These are phyloP conservation scores for Mustelus asterias DNA, from an alignment of 2,113 vertebrate species.

Conservation along the genomic window DNA sequence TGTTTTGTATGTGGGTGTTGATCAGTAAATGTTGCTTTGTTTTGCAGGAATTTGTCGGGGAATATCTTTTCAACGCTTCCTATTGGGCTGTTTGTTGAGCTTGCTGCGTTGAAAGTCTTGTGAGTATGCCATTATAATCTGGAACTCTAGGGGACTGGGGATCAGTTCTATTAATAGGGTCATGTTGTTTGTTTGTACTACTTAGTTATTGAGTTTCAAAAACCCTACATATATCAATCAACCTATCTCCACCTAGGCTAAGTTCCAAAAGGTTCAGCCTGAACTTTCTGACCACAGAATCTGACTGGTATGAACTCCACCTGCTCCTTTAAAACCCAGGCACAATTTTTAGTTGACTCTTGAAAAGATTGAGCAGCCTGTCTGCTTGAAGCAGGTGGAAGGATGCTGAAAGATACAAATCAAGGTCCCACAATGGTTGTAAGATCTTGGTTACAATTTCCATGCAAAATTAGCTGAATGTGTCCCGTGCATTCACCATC, in stretches of 20 bases:
- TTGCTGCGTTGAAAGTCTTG: slow-evolving; percentile 70
- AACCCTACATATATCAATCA: too few species aligned
- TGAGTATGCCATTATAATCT: slow-evolving; percentile 55
- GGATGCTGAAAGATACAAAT: too few species aligned
- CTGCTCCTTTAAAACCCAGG: neutral
- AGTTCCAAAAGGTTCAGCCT: neutral
- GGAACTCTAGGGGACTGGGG: neutral
- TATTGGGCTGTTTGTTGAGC: slow-evolving; percentile 69
- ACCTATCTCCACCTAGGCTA: neutral
- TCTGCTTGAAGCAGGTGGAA: too few species aligned
- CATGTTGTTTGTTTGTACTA: neutral
- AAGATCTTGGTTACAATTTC: neutral
- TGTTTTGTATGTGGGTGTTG: neutral
- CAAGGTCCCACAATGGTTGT: too few species aligned
- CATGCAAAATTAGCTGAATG: neutral
- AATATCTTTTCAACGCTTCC: slow-evolving; percentile 84
- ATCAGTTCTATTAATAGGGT: neutral
- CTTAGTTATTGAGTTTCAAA: neutral
- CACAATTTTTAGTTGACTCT: neutral
- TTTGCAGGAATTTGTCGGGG: slow-evolving; percentile 73
- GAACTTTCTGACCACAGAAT: neutral
- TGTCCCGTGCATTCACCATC: neutral
- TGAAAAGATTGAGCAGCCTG: too few species aligned
- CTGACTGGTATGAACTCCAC: neutral
- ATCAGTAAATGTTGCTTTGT: slow-evolving; percentile 22